These are phyloP conservation scores for Falco berigora DNA, from an alignment of 2,797 vertebrate species.

Conservation along the genomic window DNA sequence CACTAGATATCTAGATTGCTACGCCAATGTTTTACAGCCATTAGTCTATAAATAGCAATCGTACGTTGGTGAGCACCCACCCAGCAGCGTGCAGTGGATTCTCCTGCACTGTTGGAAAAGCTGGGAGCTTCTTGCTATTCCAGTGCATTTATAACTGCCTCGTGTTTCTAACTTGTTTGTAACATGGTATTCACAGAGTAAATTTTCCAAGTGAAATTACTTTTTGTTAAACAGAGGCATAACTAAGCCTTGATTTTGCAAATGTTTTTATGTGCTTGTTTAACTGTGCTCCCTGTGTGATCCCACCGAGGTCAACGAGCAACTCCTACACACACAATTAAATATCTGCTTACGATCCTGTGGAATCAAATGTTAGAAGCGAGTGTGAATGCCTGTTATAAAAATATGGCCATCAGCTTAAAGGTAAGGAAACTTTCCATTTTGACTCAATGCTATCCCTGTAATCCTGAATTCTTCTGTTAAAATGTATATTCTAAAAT, in stretches of 20 bases:
- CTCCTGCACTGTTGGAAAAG: background rate
- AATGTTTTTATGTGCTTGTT: background rate
- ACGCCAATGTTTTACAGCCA: background rate
- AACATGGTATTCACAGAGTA: background rate
- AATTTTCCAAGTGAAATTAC: background rate
- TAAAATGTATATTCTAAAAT: background rate
- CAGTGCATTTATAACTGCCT: background rate
- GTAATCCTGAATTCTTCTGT: background rate
- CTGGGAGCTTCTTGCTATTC: background rate
- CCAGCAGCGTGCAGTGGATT: background rate
- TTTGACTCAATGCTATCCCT: background rate
- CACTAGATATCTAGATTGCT: background rate
- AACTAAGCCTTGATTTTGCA: background rate
- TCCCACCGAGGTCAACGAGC: background rate
- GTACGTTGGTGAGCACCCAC: background rate
- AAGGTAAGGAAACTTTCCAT: background rate
- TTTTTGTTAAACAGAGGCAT: background rate
- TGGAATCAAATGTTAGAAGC: background rate
- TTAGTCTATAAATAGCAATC: background rate
- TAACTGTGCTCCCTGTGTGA: background rate
- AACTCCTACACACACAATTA: background rate
- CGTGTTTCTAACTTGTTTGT: background rate
- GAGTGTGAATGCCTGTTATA: background rate
- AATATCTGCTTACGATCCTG: background rate
- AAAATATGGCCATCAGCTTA: background rate